Base-by-base conservation (phyloP, 2,797 vertebrate species). In the Limnodromus scolopaceus region DNA sequence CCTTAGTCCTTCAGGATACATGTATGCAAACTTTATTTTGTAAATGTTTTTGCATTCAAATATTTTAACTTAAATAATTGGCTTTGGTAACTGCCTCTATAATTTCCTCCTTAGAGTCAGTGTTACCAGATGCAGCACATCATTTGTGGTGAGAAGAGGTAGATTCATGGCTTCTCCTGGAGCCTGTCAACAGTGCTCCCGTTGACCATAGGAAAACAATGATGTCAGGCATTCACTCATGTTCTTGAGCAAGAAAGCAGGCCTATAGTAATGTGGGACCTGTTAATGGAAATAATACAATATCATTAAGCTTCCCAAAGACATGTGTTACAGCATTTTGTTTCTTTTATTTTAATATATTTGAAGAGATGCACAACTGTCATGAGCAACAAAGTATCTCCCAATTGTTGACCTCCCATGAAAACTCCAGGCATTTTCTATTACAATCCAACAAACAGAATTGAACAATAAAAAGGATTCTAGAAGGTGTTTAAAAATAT, bases 311-410 rank as follows among this genome's bases (percentile, higher is more conserved):
- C 51, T 93, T 92, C 68, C 17, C 18, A 38, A 71, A 63, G 15
- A 71, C 43, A 48, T n/a, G 13, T 20, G 7, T 57, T 60, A 48
- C 22, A 76, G 46, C 6, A 53, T 74, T 66, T 84, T 74, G 15
- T 64, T 95, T 78, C 49, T 78, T 45, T 5, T 65, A 43, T 94
- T 91, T 89, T 77, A 80, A 39, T 69, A 20, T 32, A 23, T 81
- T 74, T 84, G 45, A 85, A 71, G 48, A 75, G 75, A 75, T 51
- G 18, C 1, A 3, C 20, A 22, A 63, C 43, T 54, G 11, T 46
- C 54, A 36, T 17, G 30, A 51, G 12, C 55, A 89, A 30, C 22
- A 84, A 82, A 74, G 7, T 36, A 12, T 64, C 36, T 85, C 53
- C 24, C 65, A 39, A 1, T 72, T 0, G 0, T 20, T 51, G 76